A percentile compares a stretch with the other conserved stretches of the same genome.
These are phyloP conservation scores for Tychaedon coryphoeus DNA, from an alignment of 2,113 vertebrate genomes.

Conservation along the genomic window DNA sequence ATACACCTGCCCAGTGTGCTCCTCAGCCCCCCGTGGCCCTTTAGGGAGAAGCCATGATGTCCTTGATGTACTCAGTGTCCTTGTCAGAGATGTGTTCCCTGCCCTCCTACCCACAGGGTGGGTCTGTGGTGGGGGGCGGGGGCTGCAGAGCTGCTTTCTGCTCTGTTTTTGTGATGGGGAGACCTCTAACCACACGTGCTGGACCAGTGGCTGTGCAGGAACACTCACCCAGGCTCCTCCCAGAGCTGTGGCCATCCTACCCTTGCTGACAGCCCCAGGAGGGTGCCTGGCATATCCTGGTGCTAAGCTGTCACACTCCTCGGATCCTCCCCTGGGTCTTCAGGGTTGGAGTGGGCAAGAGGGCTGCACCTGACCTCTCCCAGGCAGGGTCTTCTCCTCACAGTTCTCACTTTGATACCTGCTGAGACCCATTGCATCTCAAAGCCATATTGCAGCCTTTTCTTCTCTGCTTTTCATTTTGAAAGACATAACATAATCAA, in stretches of 20 bases:
- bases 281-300: neutral
- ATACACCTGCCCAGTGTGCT: neutral
- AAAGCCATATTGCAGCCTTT: neutral
- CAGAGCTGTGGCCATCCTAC: neutral
- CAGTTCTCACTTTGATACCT: neutral
- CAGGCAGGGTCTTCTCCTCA: neutral
- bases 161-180: neutral
- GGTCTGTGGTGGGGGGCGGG: neutral
- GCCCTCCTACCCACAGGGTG: neutral
- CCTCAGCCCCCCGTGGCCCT: neutral
- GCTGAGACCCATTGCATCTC: neutral
- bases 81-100: neutral
- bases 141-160: neutral
- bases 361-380: neutral
- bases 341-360: neutral
- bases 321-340: rapidly evolving
- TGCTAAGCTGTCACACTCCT: neutral
- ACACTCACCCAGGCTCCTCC: neutral
- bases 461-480: neutral
- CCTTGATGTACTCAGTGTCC: neutral
- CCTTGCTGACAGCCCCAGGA: neutral
- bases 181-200: rapidly evolving
- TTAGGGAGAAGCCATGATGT: neutral
- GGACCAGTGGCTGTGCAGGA: neutral
- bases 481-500: rapidly evolving